These are phyloP conservation scores for Nephotettix cincticeps DNA, from an alignment of 1,140 invertebrate genomes.

Conservation along the genomic window DNA sequence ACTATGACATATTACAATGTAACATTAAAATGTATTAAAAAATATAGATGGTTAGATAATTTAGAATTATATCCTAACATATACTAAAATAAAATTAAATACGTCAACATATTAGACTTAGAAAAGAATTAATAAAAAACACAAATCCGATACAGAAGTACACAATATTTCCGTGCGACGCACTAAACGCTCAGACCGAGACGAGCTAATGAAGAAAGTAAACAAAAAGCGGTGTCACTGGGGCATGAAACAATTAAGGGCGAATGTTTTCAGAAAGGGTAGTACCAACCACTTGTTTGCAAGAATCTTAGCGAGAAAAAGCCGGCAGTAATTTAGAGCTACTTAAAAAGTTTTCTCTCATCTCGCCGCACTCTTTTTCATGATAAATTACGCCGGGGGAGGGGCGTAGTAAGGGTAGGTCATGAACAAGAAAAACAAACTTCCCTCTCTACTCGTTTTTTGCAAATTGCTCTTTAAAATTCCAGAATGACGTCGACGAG, in stretches of 20 bases:
- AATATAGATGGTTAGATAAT: no score
- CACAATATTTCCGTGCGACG: no score
- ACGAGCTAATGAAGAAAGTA: background rate
- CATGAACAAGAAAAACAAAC: conserved; percentile 29
- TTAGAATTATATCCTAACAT: no score
- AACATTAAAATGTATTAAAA: no score
- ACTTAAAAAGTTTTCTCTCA: conserved; percentile 37
- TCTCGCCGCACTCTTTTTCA: conserved; percentile 30
- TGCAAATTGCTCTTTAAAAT: conserved; percentile 37
- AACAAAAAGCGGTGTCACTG: conserved; percentile 1
- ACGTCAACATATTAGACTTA: no score
- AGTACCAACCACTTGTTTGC: conserved; percentile 28
- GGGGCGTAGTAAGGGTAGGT: conserved; percentile 33
- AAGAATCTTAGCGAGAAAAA: conserved; percentile 28
- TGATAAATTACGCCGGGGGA: conserved; percentile 32
- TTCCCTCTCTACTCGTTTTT: conserved; percentile 16
- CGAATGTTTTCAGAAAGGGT: conserved; percentile 21
- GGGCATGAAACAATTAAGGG: conserved; percentile 1
- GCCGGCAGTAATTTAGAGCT: conserved; percentile 37
- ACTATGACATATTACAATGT: no score
- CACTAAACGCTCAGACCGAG: no score
- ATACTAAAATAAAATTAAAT: no score
- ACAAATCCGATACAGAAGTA: no score
- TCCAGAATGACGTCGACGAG: conserved; percentile 33
- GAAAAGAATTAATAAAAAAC: no score